These are phyloP conservation scores for Colletes gigas DNA, from an alignment of 1,140 invertebrate genomes.

Conservation along the genomic window DNA sequence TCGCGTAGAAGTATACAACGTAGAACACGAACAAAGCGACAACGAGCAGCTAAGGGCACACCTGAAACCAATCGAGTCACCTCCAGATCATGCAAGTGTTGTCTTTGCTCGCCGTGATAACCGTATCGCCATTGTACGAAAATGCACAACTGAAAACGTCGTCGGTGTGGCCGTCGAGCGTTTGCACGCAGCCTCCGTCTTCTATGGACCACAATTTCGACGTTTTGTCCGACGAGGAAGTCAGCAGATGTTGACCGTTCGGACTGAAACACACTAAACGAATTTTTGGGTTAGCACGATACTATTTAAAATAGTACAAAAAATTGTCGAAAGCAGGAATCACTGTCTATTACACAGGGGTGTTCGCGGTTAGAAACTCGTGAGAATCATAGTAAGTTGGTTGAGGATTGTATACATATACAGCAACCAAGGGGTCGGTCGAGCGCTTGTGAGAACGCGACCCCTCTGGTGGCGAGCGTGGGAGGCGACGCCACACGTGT, in stretches of 20 bases:
- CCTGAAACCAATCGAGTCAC: constrained; percentile 86
- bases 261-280: constrained; percentile 89
- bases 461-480: too few relatives aligned
- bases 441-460: too few relatives aligned
- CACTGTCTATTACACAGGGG: too few relatives aligned
- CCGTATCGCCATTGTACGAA: constrained; percentile 88
- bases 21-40: constrained; percentile 65
- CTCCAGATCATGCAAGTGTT: constrained; percentile 88
- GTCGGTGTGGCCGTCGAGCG: constrained; percentile 87
- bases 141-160: constrained; percentile 91
- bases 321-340: too few relatives aligned
- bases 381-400: too few relatives aligned
- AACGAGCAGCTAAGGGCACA: constrained; percentile 68
- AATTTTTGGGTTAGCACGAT: not conserved
- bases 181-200: constrained; percentile 86
- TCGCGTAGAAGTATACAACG: constrained; percentile 66
- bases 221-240: constrained; percentile 88
- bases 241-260: constrained; percentile 86
- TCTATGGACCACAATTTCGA: constrained; percentile 88
- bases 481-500: too few relatives aligned
- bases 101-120: constrained; percentile 89
- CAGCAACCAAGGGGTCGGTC: too few relatives aligned
- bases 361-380: too few relatives aligned
- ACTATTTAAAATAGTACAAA: too few relatives aligned
- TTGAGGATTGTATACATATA: too few relatives aligned